These are phyloP conservation scores for Euspilapteryx auroguttella DNA, from an alignment of 2,888 invertebrate genomes.

Conservation along the genomic window DNA sequence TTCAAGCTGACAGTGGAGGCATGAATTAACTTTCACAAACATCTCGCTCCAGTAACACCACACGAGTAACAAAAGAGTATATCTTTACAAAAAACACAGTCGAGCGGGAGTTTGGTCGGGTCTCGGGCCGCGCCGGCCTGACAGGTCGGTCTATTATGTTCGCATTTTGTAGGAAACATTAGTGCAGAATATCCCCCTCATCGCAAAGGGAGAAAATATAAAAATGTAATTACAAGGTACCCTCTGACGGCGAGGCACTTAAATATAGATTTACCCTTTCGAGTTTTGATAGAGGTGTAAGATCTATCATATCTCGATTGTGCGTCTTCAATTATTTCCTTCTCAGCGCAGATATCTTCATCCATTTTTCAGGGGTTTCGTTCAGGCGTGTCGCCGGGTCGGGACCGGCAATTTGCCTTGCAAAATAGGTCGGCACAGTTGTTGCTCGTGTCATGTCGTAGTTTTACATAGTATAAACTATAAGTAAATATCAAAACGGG, in stretches of 20 bases:
- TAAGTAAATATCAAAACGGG: no score
- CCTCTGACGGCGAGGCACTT: constrained; percentile 38
- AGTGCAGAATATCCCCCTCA: constrained; percentile 15
- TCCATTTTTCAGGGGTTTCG: constrained; percentile 34
- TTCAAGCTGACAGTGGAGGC: no score
- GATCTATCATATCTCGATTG: constrained; percentile 54
- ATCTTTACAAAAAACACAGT: no score
- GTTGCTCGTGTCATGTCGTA: no score
- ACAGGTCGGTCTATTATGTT: constrained; percentile 47
- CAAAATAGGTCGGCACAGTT: no score
- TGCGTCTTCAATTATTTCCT: constrained; percentile 42
- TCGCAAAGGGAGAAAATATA: constrained; percentile 30
- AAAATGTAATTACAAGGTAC: constrained; percentile 53
- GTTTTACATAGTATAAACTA: no score
- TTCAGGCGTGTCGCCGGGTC: constrained; percentile 12
- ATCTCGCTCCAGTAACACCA: no score
- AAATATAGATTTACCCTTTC: constrained; percentile 58
- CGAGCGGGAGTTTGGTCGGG: no score
- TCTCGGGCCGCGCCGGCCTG: no score
- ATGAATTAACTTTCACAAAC: no score
- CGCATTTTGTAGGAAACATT: constrained; percentile 45
- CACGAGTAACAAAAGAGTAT: no score
- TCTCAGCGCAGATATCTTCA: constrained; percentile 35
- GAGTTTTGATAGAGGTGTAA: constrained; percentile 47
- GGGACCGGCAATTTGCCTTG: no score